A percentile compares a stretch with the other conserved stretches of the same genome.
Evolutionary conservation across 1,140 invertebrate genomes (phyloP).

Genomic region (Luehdorfia chinensis): DNA sequence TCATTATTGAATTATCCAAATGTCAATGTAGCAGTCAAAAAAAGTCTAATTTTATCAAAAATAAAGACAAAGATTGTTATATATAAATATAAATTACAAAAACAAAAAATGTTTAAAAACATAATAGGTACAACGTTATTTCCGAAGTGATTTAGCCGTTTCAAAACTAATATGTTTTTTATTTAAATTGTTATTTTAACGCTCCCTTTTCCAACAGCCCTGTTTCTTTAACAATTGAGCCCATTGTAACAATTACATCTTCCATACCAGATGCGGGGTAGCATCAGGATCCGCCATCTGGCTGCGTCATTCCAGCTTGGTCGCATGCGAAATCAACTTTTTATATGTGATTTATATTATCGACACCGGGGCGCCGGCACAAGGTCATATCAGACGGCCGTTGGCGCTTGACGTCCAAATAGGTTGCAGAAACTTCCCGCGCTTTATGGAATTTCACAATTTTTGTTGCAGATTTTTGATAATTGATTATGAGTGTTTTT

Average conservation of each 20-base stretch:
- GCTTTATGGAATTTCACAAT: slow-evolving; percentile 5
- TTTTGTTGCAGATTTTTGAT: no score
- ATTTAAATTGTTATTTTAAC: no score
- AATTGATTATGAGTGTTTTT: no score
- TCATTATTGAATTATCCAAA: slow-evolving; percentile 8
- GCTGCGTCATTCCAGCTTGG: slow-evolving; percentile 30
- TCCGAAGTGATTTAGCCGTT: no score
- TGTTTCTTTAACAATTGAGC: slow-evolving; percentile 7
- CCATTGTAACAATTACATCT: slow-evolving; percentile 28
- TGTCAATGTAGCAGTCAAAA: not conserved
- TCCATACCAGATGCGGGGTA: slow-evolving; percentile 37
- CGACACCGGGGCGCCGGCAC: slow-evolving; percentile 46
- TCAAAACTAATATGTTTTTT: no score
- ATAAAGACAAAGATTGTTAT: no score
- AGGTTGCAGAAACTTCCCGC: slow-evolving; percentile 3
- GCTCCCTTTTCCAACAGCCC: not conserved
- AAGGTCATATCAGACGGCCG: slow-evolving; percentile 45
- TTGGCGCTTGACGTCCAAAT: slow-evolving; percentile 34
- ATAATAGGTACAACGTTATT: no score
- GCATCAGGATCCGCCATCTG: slow-evolving; percentile 38
- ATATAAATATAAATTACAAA: no score
- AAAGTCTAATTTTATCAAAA: no score
- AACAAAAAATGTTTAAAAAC: no score
- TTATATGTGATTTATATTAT: slow-evolving; percentile 62
- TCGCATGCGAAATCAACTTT: slow-evolving; percentile 59